These are phyloP conservation scores for Neodiprion pinetum DNA, from an alignment of 1,140 invertebrate species.

Conservation along the genomic window DNA sequence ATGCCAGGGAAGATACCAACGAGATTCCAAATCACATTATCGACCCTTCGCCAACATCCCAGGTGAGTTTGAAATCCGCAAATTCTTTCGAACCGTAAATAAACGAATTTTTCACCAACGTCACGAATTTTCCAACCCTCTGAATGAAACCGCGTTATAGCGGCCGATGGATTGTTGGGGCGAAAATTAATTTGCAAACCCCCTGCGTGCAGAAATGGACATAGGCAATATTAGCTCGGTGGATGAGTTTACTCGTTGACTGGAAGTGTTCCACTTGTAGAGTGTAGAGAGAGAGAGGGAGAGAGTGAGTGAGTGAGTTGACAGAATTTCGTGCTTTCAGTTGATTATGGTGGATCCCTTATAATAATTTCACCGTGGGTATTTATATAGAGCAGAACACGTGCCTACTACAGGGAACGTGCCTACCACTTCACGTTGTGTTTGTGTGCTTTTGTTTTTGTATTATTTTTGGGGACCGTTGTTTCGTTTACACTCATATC, in stretches of 20 bases:
- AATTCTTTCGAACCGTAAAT: too few species aligned
- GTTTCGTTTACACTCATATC: too few species aligned
- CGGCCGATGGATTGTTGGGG: too few species aligned
- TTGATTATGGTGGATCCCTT: neutral
- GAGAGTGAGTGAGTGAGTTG: neutral
- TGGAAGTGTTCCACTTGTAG: slow-evolving; percentile 13
- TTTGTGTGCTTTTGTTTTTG: too few species aligned
- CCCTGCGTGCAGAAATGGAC: neutral
- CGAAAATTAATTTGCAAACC: neutral
- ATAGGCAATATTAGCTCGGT: neutral
- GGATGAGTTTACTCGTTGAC: neutral
- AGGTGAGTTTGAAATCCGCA: slow-evolving; percentile 32
- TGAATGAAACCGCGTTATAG: too few species aligned
- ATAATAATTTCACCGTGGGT: neutral
- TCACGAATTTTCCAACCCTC: too few species aligned
- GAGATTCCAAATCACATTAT: slow-evolving; percentile 27
- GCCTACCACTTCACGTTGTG: too few species aligned
- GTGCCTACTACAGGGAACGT: neutral
- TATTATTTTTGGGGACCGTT: too few species aligned
- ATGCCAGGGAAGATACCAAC: slow-evolving; percentile 41
- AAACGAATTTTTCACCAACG: too few species aligned
- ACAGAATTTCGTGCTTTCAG: neutral
- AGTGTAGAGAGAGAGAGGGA: neutral
- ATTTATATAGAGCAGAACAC: neutral
- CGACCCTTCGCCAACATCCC: slow-evolving; percentile 28